A percentile compares a stretch with the other conserved stretches of the same genome.
These are phyloP conservation scores for Poicephalus gulielmi DNA, from an alignment of 2,113 vertebrate genomes.

Conservation along the genomic window DNA sequence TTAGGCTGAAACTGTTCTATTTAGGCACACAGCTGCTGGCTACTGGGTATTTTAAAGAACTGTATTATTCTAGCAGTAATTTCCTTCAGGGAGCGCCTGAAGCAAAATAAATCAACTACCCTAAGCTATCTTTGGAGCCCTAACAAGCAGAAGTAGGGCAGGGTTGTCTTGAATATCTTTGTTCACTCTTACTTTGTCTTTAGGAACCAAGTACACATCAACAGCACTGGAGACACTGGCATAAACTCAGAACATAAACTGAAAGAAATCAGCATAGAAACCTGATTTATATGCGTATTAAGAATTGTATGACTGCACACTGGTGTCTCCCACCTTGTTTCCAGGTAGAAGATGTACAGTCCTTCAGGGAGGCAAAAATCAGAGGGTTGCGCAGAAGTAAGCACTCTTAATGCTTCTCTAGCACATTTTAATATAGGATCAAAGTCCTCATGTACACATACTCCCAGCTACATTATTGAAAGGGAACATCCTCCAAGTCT, in stretches of 20 bases:
- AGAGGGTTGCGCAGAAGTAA: not conserved
- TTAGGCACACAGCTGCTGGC: not conserved
- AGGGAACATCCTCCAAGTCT: not conserved
- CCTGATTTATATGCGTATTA: not conserved
- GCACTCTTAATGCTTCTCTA: not conserved
- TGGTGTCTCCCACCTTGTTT: not conserved
- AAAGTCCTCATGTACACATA: not conserved
- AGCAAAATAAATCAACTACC: not conserved
- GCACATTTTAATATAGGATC: not conserved
- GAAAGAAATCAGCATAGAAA: not conserved
- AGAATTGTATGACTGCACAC: not conserved
- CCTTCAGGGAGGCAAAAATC: not conserved
- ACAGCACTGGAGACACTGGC: not conserved
- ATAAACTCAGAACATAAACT: not conserved
- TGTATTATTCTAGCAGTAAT: not conserved
- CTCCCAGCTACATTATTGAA: not conserved
- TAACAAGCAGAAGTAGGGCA: not conserved
- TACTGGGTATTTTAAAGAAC: not conserved
- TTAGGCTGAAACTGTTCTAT: not conserved
- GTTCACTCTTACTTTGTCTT: not conserved
- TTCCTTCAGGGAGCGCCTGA: not conserved
- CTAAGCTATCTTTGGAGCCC: not conserved
- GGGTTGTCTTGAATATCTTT: not conserved
- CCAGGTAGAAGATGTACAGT: not conserved
- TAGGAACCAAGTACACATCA: not conserved